Evolutionary conservation across 1,140 invertebrate species (phyloP), one percentile per base, ranked within the genome.

Genomic region (Thaumatotibia leucotreta): DNA sequence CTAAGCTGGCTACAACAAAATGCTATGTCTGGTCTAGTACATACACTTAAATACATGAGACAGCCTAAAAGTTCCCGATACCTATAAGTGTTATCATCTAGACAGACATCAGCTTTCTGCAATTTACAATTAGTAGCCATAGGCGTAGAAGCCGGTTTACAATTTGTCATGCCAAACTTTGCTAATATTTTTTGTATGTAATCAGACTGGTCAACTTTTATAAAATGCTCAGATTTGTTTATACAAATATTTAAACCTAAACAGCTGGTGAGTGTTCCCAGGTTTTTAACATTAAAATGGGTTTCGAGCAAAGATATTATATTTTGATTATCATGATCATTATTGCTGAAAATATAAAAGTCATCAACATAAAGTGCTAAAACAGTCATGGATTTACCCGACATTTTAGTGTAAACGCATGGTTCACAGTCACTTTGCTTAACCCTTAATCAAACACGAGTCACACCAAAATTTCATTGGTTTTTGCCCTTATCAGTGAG

Each of bases 11-110:
- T 79, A 0, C 88, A 79, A 23, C 80, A 74, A 75, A 73, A 89
- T 1, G 80, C 31, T 27, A 91, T 88, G 70, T 91, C 90, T 22
- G 87, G 89, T 35, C 90, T 62, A 2, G 86, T 90, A 17, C 61
- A 67, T 4, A 80, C 66, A 9, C 75, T 33, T 10, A 87, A 39
- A 69, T 86, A 89, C 62, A 85, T 68, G 14, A 91, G 64, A 3
- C 63, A 61, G 11, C 74, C 78, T 20, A 84, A 50, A 1, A 75
- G 14, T 31, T 74, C 23, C 29, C 69, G 69, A 52, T 73, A 88
- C 17, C 63, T 10, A 69, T 32, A 62, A 27, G 63, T 54, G 61
- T 70, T 39, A 17, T 64, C 63, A 72, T 70, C 39, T 70, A 69
- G 63, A 61, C 27, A 9, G 66, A 61, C 63, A 39, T 67, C 65